Percentiles rank a stretch among this genome's conserved stretches.
These are phyloP conservation scores for Limnephilus auricula DNA, from an alignment of 2,888 invertebrate genomes.

Conservation along the genomic window DNA sequence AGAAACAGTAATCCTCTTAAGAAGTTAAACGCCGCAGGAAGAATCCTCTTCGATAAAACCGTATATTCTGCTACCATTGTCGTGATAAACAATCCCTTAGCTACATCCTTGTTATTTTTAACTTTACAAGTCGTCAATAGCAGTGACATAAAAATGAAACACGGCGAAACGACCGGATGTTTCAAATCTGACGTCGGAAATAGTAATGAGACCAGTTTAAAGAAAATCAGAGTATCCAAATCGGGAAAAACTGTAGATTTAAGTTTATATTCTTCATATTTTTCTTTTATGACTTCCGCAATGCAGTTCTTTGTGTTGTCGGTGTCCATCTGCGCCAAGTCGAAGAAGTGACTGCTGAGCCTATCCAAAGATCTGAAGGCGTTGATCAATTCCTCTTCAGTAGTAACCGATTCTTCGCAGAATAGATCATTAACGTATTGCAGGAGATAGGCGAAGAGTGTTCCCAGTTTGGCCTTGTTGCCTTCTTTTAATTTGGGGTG, in stretches of 20 bases:
- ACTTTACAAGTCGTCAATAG: conserved; percentile 83
- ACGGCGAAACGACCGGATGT: conserved; percentile 93
- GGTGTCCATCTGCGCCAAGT: conserved; percentile 85
- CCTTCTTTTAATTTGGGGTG: conserved; percentile 88
- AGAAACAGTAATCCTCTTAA: conserved; percentile 86
- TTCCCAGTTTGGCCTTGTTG: conserved; percentile 87
- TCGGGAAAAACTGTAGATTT: conserved; percentile 80
- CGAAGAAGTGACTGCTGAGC: conserved; percentile 80
- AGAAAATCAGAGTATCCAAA: conserved; percentile 85
- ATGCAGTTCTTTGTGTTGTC: conserved; percentile 82
- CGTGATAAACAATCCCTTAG: conserved; percentile 87
- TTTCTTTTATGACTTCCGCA: conserved; percentile 84
- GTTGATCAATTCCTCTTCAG: conserved; percentile 72
- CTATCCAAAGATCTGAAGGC: conserved; percentile 80
- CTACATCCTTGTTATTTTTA: conserved; percentile 81
- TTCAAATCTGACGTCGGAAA: conserved; percentile 95
- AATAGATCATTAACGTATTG: conserved; percentile 87
- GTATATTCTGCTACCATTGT: conserved; percentile 89
- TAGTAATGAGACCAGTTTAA: conserved; percentile 88
- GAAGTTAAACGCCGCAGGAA: conserved; percentile 89
- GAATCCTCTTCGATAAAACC: conserved; percentile 85
- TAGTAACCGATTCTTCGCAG: conserved; percentile 69
- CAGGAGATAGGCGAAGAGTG: conserved; percentile 86
- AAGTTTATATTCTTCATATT: conserved; percentile 81
- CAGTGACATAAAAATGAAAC: conserved; percentile 88